Conservation (phyloP, 1,140 invertebrate genomes). For the Maniola jurtina region DNA sequence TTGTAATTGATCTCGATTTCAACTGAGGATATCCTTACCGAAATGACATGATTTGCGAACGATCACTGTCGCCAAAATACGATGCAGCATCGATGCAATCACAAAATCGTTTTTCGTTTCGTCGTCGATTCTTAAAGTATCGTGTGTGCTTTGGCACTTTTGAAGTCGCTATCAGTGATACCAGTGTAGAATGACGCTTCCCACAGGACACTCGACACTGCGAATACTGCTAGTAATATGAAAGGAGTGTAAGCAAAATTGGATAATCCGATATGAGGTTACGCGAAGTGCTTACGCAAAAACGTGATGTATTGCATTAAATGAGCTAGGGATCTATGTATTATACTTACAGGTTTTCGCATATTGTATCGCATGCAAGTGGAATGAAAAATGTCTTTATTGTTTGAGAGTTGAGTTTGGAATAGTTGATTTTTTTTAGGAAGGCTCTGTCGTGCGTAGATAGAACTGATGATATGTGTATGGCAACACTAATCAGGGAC, state of each 20-base stretch:
- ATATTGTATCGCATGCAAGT: background rate
- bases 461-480: conserved; percentile 9
- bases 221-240: conserved; percentile 18
- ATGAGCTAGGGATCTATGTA: background rate
- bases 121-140: too few relatives aligned
- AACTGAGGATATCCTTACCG: too few relatives aligned
- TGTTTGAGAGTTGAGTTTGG: too few relatives aligned
- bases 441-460: background rate
- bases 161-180: conserved; percentile 47
- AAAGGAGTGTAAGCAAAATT: conserved; percentile 4
- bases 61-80: too few relatives aligned
- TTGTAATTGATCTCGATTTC: too few relatives aligned
- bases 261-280: conserved; percentile 13
- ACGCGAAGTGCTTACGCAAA: background rate
- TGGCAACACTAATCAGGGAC: conserved; percentile 50
- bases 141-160: background rate
- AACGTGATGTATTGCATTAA: background rate
- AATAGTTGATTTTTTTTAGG: background rate
- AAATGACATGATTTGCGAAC: too few relatives aligned
- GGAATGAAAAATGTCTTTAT: too few relatives aligned
- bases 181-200: conserved; percentile 31
- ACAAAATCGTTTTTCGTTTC: too few relatives aligned
- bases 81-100: too few relatives aligned
- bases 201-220: conserved; percentile 13
- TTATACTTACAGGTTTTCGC: background rate